Percentiles rank a stretch among this genome's conserved stretches.
Conservation (phyloP, 30 jellyfish, hydroid and myxozoan species). For the Cassiopea xamachana region DNA sequence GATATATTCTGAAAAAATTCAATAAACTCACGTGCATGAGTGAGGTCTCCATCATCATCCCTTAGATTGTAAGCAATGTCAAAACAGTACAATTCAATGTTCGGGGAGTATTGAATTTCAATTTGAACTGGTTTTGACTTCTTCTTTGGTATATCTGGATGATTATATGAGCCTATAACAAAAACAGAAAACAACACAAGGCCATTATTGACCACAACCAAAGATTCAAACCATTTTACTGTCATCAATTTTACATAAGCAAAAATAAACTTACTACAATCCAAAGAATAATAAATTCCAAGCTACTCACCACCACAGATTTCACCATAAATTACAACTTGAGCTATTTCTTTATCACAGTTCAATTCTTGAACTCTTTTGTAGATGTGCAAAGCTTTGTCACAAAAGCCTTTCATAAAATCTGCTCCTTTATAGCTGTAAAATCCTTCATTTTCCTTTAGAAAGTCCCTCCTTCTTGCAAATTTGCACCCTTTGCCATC, state of each 20-base stretch:
- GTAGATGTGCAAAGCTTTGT: slow-evolving; percentile 66
- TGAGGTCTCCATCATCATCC: slow-evolving; percentile 13
- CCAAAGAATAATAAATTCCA: too few relatives aligned
- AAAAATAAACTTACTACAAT: too few relatives aligned
- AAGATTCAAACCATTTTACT: too few relatives aligned
- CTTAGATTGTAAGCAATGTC: slow-evolving; percentile 71
- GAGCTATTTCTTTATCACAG: slow-evolving; percentile 53
- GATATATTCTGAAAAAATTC: neutral
- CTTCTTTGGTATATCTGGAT: slow-evolving; percentile 32
- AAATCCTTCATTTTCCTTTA: slow-evolving; percentile 74
- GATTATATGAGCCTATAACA: slow-evolving; percentile 16
- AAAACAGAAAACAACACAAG: neutral
- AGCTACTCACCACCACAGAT: slow-evolving; percentile 86
- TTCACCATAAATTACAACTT: slow-evolving; percentile 89
- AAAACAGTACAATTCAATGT: slow-evolving; percentile 51
- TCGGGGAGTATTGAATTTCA: slow-evolving; percentile 82
- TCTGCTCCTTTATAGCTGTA: slow-evolving; percentile 66
- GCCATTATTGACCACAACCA: neutral
- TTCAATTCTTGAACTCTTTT: slow-evolving; percentile 47
- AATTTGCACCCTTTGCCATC: slow-evolving; percentile 74
- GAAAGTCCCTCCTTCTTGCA: slow-evolving; percentile 93
- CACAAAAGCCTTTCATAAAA: slow-evolving; percentile 85
- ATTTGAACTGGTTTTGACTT: slow-evolving; percentile 65
- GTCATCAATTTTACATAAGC: too few relatives aligned
- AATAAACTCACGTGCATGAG: slow-evolving; percentile 14